Evolutionary conservation across 2,113 vertebrate species (phyloP).

Genomic region (Coturnix japonica): DNA sequence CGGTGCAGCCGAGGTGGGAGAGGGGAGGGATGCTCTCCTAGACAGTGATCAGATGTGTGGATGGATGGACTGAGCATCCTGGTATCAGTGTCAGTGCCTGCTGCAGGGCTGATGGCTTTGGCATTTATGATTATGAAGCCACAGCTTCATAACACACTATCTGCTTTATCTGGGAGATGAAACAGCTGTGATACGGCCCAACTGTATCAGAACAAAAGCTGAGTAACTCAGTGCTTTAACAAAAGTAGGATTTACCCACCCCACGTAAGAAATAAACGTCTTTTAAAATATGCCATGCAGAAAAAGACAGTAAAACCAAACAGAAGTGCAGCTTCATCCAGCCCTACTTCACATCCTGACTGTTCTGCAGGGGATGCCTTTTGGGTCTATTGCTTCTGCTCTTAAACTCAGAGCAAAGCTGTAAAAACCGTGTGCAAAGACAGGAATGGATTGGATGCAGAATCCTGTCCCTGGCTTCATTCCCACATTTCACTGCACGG

Average conservation of each 20-base stretch:
- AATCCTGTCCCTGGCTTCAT: background rate
- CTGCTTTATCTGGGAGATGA: background rate
- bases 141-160: background rate
- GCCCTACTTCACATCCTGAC: background rate
- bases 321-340: background rate
- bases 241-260: background rate
- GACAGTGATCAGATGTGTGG: background rate
- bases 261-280: rapidly evolving
- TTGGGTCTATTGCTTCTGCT: background rate
- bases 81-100: background rate
- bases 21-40: background rate
- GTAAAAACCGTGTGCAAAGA: background rate
- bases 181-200: background rate
- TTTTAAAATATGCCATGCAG: background rate
- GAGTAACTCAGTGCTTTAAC: background rate
- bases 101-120: background rate
- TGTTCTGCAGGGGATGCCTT: background rate
- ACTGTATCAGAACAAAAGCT: background rate
- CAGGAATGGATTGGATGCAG: background rate
- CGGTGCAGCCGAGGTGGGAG: background rate
- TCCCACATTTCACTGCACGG: background rate
- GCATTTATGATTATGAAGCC: background rate
- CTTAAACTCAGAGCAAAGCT: background rate
- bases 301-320: background rate
- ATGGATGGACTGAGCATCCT: background rate